Evolutionary conservation across 2,113 vertebrate species (phyloP), one percentile per base, ranked within the genome.

Genomic region (Peromyscus leucopus): DNA sequence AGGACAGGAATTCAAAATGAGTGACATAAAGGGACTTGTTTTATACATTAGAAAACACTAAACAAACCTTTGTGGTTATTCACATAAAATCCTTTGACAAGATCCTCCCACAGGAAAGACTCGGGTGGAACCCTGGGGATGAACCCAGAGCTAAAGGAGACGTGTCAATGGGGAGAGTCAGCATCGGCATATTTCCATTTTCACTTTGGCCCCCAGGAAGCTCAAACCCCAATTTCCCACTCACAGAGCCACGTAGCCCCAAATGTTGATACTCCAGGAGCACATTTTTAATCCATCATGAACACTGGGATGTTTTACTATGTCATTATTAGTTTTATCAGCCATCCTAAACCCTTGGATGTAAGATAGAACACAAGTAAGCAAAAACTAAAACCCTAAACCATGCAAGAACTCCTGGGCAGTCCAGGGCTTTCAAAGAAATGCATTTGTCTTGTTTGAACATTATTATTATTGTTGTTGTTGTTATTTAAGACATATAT

Each of bases 141-240:
- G 31, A 89, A 26, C 78, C 39, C 65, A 55, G 8, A 48, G 74
- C 11, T 17, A 11, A 48, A 12, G 0, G 46, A 59, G 0, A 4
- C 31, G 19, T 57, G 7, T 9, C 28, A 7, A 5, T 24, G 42
- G 1, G 22, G 51, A 31, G 0, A 67, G 22, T 51, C 1, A 7
- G 12, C 36, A 39, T 13, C 28, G 33, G 24, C 0, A 33, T 4
- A 5, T 39, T 17, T 31, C 74, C 87, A 63, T 92, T 91, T 94
- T 93, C 39, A 7, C 84, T 7, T 39, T 55, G 92, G 67, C 79
- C 79, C 26, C 96, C 17, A 51, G 92, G 84, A 94, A 84, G 59
- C 92, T 93, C 94, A 94, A 55, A 24, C 31, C 48, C 90, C 26
- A 11, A 24, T 71, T 85, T 78, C 82, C n/a, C 61, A 21, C 48